Evolutionary conservation across 2,113 vertebrate species (phyloP), one percentile per base, ranked within the genome.

Genomic region (Todiramphus chloris): DNA sequence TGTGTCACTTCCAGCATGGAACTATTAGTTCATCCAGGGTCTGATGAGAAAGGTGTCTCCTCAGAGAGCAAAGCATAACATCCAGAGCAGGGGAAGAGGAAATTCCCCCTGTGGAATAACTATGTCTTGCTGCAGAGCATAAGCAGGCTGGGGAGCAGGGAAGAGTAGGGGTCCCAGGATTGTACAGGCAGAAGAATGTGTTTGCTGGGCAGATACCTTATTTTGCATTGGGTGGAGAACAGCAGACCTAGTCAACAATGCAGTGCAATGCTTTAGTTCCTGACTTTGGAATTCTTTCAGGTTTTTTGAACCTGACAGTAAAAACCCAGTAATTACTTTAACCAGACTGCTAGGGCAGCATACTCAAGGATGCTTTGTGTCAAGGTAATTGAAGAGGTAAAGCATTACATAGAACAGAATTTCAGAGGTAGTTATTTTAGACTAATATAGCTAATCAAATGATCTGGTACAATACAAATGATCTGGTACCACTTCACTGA

Each of bases 61-160:
- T 90, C 25, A 14, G 74, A 87, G 44, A 95, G 85, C 69, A 79
- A 94, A 93, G 85, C 20, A 5, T n/a, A 63, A 67, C 68, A 62
- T 53, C 37, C 39, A 55, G 81, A 66, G 15, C 0, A 5, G 28
- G 11, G 13, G 27, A 60, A 66, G 48, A 81, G 62, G 62, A 74
- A 89, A 89, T 48, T 8, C 16, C 30, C 72, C 17, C 35, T 1
- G 6, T 66, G 69, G 44, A 84, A 44, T 82, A 70, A 30, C 35
- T 46, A 70, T 85, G 69, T 85, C 75, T 69, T 59, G 37, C 60
- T 56, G 56, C 62, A 53, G 15, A 78, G 16, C 21, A 10, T 27
- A 59, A 62, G 44, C 33, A 68, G 51, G 24, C 30, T 24, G 11
- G 30, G 10, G 21, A 55, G 39, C 2, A 3, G 23, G 33, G 58